Base-by-base conservation (phyloP, 2,888 invertebrate species). In the Tetheella fluctuosa region DNA sequence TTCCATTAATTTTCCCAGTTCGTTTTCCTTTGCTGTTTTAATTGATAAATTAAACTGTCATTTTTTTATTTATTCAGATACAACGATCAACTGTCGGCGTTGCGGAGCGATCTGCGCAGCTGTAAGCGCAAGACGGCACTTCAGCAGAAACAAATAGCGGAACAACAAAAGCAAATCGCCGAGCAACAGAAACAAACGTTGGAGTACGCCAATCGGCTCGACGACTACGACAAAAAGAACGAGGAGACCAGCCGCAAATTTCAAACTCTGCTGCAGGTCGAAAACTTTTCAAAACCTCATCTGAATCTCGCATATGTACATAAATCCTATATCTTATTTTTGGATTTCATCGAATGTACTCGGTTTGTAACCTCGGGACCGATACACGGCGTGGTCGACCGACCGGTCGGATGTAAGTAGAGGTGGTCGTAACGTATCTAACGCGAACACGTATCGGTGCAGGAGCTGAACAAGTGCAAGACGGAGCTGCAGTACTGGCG, bases 401-500 rank as follows among this genome's bases (percentile, higher is more conserved):
- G n/a, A n/a, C n/a, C n/a, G n/a, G n/a, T n/a, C n/a, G n/a, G n/a
- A n/a, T n/a, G n/a, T n/a, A n/a, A n/a, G n/a, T n/a, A n/a, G n/a
- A n/a, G n/a, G n/a, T n/a, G n/a, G n/a, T n/a, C n/a, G n/a, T n/a
- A n/a, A n/a, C n/a, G n/a, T 25, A 25, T 25, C 25, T 25, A 25
- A 25, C 6, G 25, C n/a, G n/a, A n/a, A n/a, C n/a, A n/a, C n/a
- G n/a, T n/a, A n/a, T n/a, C n/a, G n/a, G 77, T 81, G 1, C 94
- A 97, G 95, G 97, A 98, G 88, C 91, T 98, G 74, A 98, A 97
- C 89, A 97, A 97, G 86, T 98, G 97, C 89, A 97, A 97, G 91
- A 97, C 97, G 39, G 97, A 98, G 89, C 89, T 97, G 77, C 97
- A 97, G 89, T 97, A 97, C 88, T 97, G 97, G 97, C 95, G 97